These are phyloP conservation scores for Meloidogyne exigua DNA, from an alignment of 1,140 invertebrate species.

Conservation along the genomic window DNA sequence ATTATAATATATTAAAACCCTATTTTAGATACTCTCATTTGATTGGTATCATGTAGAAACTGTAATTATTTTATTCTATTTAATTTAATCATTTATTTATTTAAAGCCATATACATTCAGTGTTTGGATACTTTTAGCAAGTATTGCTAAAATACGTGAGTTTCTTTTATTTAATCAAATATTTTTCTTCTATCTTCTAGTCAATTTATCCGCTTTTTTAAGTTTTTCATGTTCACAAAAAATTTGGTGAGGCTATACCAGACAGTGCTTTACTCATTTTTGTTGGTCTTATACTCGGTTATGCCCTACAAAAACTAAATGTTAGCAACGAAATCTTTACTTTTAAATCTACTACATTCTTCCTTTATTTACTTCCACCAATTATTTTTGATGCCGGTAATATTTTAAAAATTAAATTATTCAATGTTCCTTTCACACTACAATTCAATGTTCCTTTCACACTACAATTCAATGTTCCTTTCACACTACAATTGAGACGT, in stretches of 20 bases:
- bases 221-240: constrained; percentile 62
- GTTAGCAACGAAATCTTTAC: constrained; percentile 40
- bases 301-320: constrained; percentile 34
- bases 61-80: background rate
- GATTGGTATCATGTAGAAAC: constrained; percentile 28
- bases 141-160: constrained; percentile 59
- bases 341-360: constrained; percentile 54
- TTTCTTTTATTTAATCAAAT: constrained; percentile 13
- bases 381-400: constrained; percentile 65
- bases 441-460: too few relatives aligned
- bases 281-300: constrained; percentile 57
- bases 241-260: constrained; percentile 54
- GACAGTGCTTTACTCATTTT: constrained; percentile 60
- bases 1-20: background rate
- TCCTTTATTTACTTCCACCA: constrained; percentile 65
- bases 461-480: too few relatives aligned
- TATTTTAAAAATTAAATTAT: background rate
- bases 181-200: background rate
- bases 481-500: too few relatives aligned
- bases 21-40: constrained; percentile 12
- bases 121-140: constrained; percentile 53
- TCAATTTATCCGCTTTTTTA: constrained; percentile 20
- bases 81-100: background rate
- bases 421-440: too few relatives aligned
- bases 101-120: constrained; percentile 42